phyloP scores from a whole-genome alignment of 1,140 invertebrate genomes.

The Plectrocnemia conspersa region DNA sequence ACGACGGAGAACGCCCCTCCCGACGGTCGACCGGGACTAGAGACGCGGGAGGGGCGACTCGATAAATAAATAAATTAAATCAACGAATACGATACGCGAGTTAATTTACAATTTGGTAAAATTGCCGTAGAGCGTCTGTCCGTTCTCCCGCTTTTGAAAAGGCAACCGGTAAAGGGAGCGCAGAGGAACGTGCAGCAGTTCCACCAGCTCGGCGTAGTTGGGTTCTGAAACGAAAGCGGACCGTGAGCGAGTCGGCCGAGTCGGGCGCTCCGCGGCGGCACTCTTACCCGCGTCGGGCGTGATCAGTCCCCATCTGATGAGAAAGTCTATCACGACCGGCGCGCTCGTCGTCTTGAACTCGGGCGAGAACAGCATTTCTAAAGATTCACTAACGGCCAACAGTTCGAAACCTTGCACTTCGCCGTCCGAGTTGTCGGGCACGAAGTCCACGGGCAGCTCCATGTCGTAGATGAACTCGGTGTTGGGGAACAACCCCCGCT shows the following conservation, averaged over 20 bases:
- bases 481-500: conserved; percentile 87
- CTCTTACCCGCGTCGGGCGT: conserved; percentile 79
- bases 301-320: conserved; percentile 84
- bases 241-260: not conserved
- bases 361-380: conserved; percentile 72
- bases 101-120: conserved; percentile 28
- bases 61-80: too few species aligned
- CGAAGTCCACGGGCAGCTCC: conserved; percentile 83
- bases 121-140: conserved; percentile 18
- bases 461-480: conserved; percentile 94
- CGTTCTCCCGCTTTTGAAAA: conserved; percentile 33
- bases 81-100: conserved; percentile 2
- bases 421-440: conserved; percentile 85
- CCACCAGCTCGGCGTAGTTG: conserved; percentile 76
- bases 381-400: conserved; percentile 70
- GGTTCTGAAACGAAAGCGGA: conserved; percentile 58
- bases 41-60: too few species aligned
- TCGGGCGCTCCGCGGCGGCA: not conserved
- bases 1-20: too few species aligned
- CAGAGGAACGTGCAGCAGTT: conserved; percentile 80
- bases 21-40: too few species aligned
- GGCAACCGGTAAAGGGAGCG: conserved; percentile 52
- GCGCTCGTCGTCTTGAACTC: conserved; percentile 92
- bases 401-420: conserved; percentile 89
- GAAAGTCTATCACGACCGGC: conserved; percentile 84